Conservation (phyloP, 1,140 invertebrate genomes). For the Caenorhabditis brenneri region DNA sequence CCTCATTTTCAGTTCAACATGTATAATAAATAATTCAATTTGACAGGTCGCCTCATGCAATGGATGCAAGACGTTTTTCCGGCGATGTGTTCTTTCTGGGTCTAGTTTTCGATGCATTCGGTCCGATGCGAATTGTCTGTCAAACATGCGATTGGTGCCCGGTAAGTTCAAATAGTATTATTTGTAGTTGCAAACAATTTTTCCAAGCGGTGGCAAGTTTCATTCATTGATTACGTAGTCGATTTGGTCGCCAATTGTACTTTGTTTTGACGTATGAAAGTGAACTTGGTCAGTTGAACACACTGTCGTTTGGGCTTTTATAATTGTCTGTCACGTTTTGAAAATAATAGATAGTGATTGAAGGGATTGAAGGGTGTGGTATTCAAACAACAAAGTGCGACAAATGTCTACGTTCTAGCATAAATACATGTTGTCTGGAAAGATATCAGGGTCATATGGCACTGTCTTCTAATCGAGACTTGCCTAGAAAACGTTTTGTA, state of each 20-base stretch:
- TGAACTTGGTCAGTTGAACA: conserved; percentile 40
- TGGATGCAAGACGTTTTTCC: conserved; percentile 46
- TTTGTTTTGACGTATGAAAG: conserved; percentile 39
- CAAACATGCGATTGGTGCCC: background rate
- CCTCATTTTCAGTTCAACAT: background rate
- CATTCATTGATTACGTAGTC: conserved; percentile 41
- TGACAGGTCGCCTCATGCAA: conserved; percentile 41
- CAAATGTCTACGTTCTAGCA: background rate
- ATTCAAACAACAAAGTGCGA: background rate
- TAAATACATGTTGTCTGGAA: background rate
- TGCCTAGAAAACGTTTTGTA: background rate
- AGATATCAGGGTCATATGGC: no score
- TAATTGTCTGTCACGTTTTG: background rate
- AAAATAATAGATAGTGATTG: background rate
- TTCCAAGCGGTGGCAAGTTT: background rate
- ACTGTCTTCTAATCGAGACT: no score
- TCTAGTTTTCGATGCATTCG: conserved; percentile 12
- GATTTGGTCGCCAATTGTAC: conserved; percentile 22
- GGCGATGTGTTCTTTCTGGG: conserved; percentile 32
- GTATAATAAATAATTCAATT: background rate
- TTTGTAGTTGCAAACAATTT: conserved; percentile 34
- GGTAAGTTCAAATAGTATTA: conserved; percentile 37
- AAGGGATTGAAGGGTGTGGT: background rate
- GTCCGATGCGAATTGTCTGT: conserved; percentile 30
- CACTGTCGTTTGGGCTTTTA: background rate